These are phyloP conservation scores for Ceyx cyanopectus DNA, from an alignment of 2,113 vertebrate species.

Conservation along the genomic window DNA sequence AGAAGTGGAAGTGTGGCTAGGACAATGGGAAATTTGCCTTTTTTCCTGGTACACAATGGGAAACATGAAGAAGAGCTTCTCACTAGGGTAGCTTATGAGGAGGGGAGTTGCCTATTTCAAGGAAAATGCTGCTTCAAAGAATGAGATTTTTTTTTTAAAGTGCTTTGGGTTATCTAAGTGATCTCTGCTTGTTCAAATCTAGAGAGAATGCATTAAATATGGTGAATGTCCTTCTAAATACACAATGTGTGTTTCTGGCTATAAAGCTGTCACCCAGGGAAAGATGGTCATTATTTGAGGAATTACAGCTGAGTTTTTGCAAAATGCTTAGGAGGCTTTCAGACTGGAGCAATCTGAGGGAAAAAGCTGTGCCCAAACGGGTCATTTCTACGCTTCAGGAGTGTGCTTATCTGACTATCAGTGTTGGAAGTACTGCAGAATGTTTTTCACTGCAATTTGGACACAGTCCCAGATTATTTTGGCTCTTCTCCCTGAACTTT, in stretches of 20 bases:
- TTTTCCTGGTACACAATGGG: background rate
- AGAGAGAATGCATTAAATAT: background rate
- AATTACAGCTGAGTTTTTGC: background rate
- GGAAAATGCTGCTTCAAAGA: background rate
- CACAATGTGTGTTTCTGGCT: background rate
- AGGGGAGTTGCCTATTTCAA: background rate
- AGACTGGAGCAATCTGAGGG: background rate
- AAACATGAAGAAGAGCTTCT: background rate
- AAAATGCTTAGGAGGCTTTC: background rate
- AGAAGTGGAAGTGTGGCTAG: background rate
- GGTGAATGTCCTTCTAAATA: background rate
- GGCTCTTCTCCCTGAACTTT: slow-evolving; percentile 28
- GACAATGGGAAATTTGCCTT: background rate
- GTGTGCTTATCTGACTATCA: slow-evolving; percentile 47
- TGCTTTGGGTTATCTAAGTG: background rate
- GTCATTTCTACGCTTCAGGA: background rate
- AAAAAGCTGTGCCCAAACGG: slow-evolving; percentile 12
- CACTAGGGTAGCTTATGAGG: background rate
- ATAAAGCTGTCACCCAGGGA: background rate
- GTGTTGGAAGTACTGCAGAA: slow-evolving; percentile 31
- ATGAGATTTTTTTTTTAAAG: background rate
- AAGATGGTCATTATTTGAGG: slow-evolving; percentile 17
- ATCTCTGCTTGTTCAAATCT: background rate
- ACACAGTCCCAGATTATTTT: slow-evolving; percentile 23
- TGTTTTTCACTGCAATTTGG: slow-evolving; percentile 52